phyloP scores from a whole-genome alignment of 2,797 vertebrate genomes.

The Bucorvus abyssinicus region DNA sequence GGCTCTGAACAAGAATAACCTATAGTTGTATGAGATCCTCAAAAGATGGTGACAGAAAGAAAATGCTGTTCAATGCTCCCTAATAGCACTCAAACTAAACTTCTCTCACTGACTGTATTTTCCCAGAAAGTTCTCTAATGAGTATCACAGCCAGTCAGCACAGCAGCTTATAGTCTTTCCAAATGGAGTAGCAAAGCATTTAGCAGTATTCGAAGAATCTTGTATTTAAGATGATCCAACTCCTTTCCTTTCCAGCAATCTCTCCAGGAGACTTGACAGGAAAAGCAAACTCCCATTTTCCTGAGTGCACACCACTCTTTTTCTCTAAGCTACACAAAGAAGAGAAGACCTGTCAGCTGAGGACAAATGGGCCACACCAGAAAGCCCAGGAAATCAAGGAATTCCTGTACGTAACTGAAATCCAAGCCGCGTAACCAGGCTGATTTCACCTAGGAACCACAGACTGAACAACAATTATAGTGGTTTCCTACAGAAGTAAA shows the following conservation, averaged over 20 bases:
- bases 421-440: background rate
- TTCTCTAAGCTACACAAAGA: background rate
- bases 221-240: background rate
- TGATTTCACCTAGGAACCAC: background rate
- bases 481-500: background rate
- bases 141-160: background rate
- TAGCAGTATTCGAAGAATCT: background rate
- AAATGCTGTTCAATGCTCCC: background rate
- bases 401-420: background rate
- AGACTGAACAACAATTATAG: background rate
- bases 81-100: background rate
- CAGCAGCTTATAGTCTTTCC: background rate
- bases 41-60: background rate
- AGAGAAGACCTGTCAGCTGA: background rate
- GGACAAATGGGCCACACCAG: background rate
- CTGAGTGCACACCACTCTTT: background rate
- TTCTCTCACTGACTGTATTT: background rate
- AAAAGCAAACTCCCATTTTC: background rate
- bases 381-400: background rate
- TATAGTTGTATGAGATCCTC: background rate
- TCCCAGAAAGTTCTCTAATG: background rate
- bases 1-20: background rate
- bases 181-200: background rate
- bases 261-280: background rate
- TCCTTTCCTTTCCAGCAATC: background rate